Evolutionary conservation across 2,888 invertebrate genomes (phyloP), one percentile per base, ranked within the genome.

Genomic region (Leucoma salicis): DNA sequence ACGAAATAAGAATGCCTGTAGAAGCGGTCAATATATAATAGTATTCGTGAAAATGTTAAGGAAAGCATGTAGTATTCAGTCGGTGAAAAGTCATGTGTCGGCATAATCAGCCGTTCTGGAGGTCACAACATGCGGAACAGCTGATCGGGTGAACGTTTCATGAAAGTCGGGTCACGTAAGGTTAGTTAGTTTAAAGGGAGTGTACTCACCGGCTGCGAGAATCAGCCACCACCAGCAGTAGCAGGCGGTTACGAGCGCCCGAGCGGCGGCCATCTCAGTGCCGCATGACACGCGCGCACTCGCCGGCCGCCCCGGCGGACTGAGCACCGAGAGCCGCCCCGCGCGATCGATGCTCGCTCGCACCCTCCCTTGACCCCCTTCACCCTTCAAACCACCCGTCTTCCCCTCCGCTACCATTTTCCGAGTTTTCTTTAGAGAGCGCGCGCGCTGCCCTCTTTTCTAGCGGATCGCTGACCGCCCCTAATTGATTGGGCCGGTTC

Each of bases 401-500:
- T 27, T 11, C 27, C 27, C 27, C 27, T 11, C 2, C 27, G 7
- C 11, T 13, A 12, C 29, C 14, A 10, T 12, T 11, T 88, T 82
- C 85, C 90, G 90, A 85, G 82, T 71, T 83, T 85, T 87, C 80
- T 82, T 74, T 70, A 78, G 88, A 85, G 89, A 91, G 90, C 91
- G 91, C 89, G 86, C 88, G 87, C 89, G 91, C 90, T 90, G 90
- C 84, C 89, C 83, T 80, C 80, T 82, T 87, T 87, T 83, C 84
- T 71, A 73, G 75, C 83, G 78, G 83, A 86, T 80, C 85, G 87
- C 87, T 86, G 88, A 85, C 88, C 88, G 88, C 81, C 82, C 83
- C 82, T 86, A 88, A 89, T 88, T 89, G 86, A 87, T 88, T 87
- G 82, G 79, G 68, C 75, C 79, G 72, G 81, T 81, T 77, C 82